Percentiles rank a stretch among this genome's conserved stretches.
phyloP scores from a whole-genome alignment of 2,888 invertebrate genomes.

The Orchesella flavescens region DNA sequence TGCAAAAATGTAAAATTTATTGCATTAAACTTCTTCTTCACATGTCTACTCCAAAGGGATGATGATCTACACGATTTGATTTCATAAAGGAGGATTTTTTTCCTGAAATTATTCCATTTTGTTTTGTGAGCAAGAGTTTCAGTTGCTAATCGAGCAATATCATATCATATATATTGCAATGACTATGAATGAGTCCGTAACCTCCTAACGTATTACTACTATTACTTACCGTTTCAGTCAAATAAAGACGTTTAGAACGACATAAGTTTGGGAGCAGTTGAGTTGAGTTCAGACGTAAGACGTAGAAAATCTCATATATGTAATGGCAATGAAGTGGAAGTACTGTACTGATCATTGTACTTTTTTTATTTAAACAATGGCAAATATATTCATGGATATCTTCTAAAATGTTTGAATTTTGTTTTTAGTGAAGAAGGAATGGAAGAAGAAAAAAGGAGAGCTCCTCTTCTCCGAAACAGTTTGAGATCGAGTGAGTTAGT shows the following conservation, averaged over 20 bases:
- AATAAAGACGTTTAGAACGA: background rate
- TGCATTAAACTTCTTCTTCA: background rate
- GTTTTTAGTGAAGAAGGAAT: conserved; percentile 2
- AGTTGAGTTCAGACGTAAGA: conserved; percentile 5
- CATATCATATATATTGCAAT: background rate
- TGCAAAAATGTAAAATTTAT: background rate
- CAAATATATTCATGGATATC: conserved; percentile 30
- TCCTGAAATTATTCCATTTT: no score
- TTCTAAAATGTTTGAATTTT: conserved; percentile 28
- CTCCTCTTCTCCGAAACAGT: conserved; percentile 1
- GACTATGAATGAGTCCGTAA: conserved; percentile 2
- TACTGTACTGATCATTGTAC: conserved; percentile 11
- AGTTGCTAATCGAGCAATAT: conserved; percentile 25
- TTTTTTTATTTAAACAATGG: conserved; percentile 36
- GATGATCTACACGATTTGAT: no score
- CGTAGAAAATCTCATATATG: background rate
- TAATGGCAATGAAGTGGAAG: background rate
- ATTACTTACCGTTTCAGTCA: background rate
- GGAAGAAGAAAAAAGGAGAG: background rate
- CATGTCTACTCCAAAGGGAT: background rate
- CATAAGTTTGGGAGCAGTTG: background rate
- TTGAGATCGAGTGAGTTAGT: conserved; percentile 38
- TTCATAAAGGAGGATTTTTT: no score
- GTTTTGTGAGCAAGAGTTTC: background rate
- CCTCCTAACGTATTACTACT: background rate